Base-by-base conservation (phyloP, 2,797 vertebrate species). In the Ctenochaetus hawaiiensis region DNA sequence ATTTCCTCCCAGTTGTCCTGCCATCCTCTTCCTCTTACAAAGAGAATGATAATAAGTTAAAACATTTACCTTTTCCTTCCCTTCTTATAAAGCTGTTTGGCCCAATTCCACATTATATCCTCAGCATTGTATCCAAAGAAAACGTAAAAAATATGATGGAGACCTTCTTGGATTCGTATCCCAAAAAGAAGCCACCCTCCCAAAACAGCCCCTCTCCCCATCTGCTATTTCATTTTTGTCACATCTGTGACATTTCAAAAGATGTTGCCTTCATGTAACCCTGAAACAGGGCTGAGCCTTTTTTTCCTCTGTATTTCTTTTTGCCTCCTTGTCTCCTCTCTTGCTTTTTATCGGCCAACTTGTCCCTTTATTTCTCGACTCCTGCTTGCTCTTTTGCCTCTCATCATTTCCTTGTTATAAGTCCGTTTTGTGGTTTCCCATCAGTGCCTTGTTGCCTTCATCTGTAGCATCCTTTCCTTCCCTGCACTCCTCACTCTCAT, bases 231-330 rank as follows among this genome's bases (percentile, higher is more conserved):
- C 18, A 62, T 84, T 87, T 87, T 47, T 67, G 61, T 87, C 81
- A 85, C 68, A 80, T 85, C 72, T 76, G 62, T 84, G 80, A 84
- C 81, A 73, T 87, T 83, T 86, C 71, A 72, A 78, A 81, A 71
- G 0, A 72, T 71, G 67, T 75, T 76, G 22, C 58, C 68, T 57
- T 65, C 44, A 66, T 76, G 65, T 71, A 30, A 70, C 62, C 57
- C 39, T 61, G 30, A 30, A 30, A 30, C 2, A 30, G 30, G 5
- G 30, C 61, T 57, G 63, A 75, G 67, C 68, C 65, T 53, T 53
- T 58, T 20, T 34, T 41, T 53, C 13, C 18, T 63, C 64, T 44
- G 34, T 47, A 44, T 60, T 49, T 70, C 58, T 20, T 26, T 20
- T 64, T 39, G 41, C 30, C 20, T 60, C 66, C 80, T 78, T 13